Conservation (phyloP, 2,888 invertebrate species). For the Athrips mouffetella region DNA sequence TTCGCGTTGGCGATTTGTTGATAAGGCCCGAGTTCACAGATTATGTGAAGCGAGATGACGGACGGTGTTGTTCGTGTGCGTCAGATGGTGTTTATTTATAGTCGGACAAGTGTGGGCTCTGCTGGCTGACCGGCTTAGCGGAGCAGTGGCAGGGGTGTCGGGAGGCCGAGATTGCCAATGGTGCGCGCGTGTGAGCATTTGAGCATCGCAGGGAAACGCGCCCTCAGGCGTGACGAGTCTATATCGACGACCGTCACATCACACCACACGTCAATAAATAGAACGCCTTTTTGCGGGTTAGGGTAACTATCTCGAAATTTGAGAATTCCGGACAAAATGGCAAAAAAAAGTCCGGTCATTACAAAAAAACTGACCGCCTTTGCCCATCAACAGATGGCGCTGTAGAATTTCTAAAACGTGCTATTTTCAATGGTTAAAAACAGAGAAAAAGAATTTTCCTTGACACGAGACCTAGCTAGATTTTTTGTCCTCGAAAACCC, state of each 20-base stretch:
- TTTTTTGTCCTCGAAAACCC: no score
- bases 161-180: conserved; percentile 42
- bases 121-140: conserved; percentile 16
- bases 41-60: conserved; percentile 9
- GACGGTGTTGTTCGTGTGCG: conserved; percentile 25
- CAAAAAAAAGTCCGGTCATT: no score
- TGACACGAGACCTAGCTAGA: no score
- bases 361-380: no score
- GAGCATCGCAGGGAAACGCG: conserved; percentile 32
- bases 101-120: conserved; percentile 38
- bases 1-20: not conserved
- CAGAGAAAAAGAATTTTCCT: no score
- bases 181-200: conserved; percentile 56
- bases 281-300: conserved; percentile 9
- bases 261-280: conserved; percentile 26
- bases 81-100: conserved; percentile 52
- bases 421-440: no score
- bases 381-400: no score
- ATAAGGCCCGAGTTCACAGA: not conserved
- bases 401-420: no score
- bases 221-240: conserved; percentile 54
- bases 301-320: not conserved
- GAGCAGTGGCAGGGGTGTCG: conserved; percentile 25
- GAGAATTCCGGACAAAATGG: no score
- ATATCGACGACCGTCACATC: conserved; percentile 11